Evolutionary conservation across 2,113 vertebrate genomes (phyloP).

Genomic region (Clupea harengus): DNA sequence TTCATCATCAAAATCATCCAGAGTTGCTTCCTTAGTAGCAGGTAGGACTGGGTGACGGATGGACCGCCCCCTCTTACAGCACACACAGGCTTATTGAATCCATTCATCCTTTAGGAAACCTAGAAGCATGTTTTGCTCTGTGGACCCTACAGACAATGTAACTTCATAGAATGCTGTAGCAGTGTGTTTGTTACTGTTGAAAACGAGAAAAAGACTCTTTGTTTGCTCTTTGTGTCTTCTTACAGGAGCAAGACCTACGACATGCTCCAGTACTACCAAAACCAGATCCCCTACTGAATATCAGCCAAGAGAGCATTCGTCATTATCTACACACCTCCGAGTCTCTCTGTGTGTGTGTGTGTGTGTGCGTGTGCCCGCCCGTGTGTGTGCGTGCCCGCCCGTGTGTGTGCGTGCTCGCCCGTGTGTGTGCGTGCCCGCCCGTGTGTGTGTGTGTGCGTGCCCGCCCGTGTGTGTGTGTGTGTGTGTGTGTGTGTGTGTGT

Average conservation of each 20-base stretch:
- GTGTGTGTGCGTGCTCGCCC: background rate
- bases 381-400: conserved; percentile 1
- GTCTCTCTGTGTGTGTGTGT: background rate
- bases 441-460: background rate
- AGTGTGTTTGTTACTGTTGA: background rate
- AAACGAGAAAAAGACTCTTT: background rate
- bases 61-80: no score
- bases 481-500: conserved; percentile 4
- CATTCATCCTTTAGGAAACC: no score
- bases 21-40: conserved; percentile 98
- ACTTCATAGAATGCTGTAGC: background rate
- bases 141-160: background rate
- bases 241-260: conserved; percentile 96
- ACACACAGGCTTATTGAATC: no score
- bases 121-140: no score
- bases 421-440: no score
- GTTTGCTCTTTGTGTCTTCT: conserved; percentile 29
- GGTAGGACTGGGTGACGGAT: conserved; percentile 61
- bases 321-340: no score
- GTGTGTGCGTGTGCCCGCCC: background rate
- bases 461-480: background rate
- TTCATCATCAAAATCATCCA: conserved; percentile 98
- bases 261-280: conserved; percentile 99
- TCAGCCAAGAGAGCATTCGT: background rate
- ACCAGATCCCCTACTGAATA: conserved; percentile 95